Conservation (phyloP, 2,888 invertebrate genomes). For the Drosophila atroscutellata region DNA sequence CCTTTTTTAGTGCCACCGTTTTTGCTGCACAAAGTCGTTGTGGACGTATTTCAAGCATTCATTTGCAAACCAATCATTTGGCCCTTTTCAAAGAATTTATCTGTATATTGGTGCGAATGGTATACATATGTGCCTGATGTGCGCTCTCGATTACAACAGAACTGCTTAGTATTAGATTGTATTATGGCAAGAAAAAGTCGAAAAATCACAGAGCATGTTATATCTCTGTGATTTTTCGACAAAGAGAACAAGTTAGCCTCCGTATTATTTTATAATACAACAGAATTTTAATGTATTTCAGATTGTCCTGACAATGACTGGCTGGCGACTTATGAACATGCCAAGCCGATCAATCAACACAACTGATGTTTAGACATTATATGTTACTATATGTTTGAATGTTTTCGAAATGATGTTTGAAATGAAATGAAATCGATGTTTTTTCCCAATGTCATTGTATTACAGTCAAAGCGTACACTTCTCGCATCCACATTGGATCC, state of each 20-base stretch:
- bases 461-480: no score
- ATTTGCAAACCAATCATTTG: neutral
- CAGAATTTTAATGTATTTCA: neutral
- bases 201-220: no score
- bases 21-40: slow-evolving; percentile 25
- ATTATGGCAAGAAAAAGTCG: neutral
- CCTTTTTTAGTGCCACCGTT: slow-evolving; percentile 67
- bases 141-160: neutral
- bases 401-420: no score
- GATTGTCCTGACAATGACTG: neutral
- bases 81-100: neutral
- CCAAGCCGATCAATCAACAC: neutral
- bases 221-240: neutral
- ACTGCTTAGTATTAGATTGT: neutral
- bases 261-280: neutral
- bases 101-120: neutral
- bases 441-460: no score
- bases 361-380: neutral
- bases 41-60: slow-evolving; percentile 12
- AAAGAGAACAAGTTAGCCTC: neutral
- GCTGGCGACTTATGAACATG: neutral
- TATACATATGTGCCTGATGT: neutral
- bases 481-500: neutral
- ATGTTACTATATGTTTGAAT: no score
- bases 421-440: no score